Evolutionary conservation across 2,888 invertebrate genomes (phyloP).

Genomic region (Junonia oenone): DNA sequence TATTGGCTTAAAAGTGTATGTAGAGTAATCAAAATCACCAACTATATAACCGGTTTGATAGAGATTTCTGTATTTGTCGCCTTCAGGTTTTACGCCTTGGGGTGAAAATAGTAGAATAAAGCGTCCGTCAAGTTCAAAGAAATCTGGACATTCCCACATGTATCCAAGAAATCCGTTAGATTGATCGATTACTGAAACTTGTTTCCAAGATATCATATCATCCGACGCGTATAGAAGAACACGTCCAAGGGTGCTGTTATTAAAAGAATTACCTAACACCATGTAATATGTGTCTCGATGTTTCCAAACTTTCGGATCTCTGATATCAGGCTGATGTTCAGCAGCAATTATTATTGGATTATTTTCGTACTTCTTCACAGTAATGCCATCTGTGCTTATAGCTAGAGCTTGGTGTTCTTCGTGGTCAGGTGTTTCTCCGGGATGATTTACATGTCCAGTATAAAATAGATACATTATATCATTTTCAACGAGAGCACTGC

Average conservation of each 20-base stretch:
- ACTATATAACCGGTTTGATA: constrained; percentile 67
- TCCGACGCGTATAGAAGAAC: constrained; percentile 53
- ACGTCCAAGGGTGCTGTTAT: constrained; percentile 45
- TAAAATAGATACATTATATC: constrained; percentile 54
- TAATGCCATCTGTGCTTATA: constrained; percentile 51
- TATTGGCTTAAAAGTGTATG: constrained; percentile 41
- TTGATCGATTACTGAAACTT: constrained; percentile 44
- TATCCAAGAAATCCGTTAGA: constrained; percentile 56
- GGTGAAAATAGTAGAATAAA: constrained; percentile 66
- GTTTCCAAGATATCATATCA: constrained; percentile 51
- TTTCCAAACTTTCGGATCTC: constrained; percentile 74
- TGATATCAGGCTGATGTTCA: constrained; percentile 55
- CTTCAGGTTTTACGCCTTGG: constrained; percentile 55
- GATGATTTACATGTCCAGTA: constrained; percentile 56
- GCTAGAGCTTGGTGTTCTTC: constrained; percentile 56
- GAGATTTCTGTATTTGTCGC: constrained; percentile 53
- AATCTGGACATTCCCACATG: too few species aligned
- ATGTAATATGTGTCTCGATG: constrained; percentile 54
- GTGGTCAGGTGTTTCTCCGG: constrained; percentile 43
- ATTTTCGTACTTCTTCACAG: constrained; percentile 45
- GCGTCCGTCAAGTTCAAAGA: too few species aligned
- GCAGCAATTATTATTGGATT: constrained; percentile 55
- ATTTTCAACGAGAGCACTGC: constrained; percentile 62
- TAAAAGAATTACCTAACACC: constrained; percentile 63
- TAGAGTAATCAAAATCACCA: constrained; percentile 56